A percentile compares a stretch with the other conserved stretches of the same genome.
Conservation (phyloP, 2,797 vertebrate species). For the Tragopan temminckii region DNA sequence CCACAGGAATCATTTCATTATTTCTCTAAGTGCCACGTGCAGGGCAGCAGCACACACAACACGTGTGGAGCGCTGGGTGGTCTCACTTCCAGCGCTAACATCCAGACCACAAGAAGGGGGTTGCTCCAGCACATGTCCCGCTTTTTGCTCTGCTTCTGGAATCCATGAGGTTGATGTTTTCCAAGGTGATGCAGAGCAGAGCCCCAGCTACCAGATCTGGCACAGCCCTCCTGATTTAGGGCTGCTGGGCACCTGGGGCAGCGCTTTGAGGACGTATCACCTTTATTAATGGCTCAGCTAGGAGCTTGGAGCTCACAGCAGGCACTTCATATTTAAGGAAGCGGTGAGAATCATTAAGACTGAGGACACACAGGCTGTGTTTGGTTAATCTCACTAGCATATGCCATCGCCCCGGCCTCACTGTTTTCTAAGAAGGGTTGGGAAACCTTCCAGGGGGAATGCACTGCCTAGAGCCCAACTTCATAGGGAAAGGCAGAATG, state of each 20-base stretch:
- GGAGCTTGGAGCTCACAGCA: not conserved
- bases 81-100: conserved; percentile 16
- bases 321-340: not conserved
- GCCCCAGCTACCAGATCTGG: not conserved
- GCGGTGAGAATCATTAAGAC: not conserved
- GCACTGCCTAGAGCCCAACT: not conserved
- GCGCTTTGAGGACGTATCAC: not conserved
- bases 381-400: conserved; percentile 12
- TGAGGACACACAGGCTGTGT: not conserved
- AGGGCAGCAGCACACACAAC: not conserved
- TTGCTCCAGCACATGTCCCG: not conserved
- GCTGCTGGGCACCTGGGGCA: not conserved
- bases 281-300: not conserved
- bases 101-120: conserved; percentile 1
- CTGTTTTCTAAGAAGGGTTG: not conserved
- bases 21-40: conserved; percentile 6
- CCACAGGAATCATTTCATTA: conserved; percentile 42
- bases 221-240: not conserved
- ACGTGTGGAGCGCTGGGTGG: conserved; percentile 32
- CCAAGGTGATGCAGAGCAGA: not conserved
- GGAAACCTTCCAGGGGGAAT: conserved; percentile 22
- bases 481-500: not conserved
- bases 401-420: not conserved
- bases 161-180: not conserved
- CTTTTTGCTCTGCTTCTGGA: not conserved